Percentiles rank a stretch among this genome's conserved stretches.
Evolutionary conservation across 2,113 vertebrate genomes (phyloP).

Genomic region (Syngnathus typhle): DNA sequence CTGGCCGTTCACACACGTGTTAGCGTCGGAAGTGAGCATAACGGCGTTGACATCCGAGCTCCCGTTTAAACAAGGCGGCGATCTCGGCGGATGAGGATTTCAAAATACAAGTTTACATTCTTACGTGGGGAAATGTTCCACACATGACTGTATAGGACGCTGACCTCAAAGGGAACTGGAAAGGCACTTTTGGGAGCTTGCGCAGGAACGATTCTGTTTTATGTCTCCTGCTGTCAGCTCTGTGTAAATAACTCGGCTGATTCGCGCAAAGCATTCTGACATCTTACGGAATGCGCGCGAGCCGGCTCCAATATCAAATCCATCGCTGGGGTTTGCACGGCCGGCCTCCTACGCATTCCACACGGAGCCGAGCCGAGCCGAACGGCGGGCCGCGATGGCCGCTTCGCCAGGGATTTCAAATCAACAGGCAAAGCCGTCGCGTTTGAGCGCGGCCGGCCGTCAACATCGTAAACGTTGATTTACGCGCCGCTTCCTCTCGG

Average conservation of each 20-base stretch:
- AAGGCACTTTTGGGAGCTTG: slow-evolving; percentile 5
- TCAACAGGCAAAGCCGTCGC: slow-evolving; percentile 31
- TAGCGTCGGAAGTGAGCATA: background rate
- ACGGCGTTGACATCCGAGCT: background rate
- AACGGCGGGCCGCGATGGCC: too few species aligned
- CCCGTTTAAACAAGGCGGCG: slow-evolving; percentile 22
- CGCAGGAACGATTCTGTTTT: slow-evolving; percentile 25
- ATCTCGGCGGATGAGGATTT: slow-evolving; percentile 44
- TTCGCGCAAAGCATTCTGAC: slow-evolving; percentile 1
- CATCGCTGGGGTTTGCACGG: slow-evolving; percentile 38
- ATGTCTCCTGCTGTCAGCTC: slow-evolving; percentile 28
- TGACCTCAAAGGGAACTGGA: slow-evolving; percentile 13
- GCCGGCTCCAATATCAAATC: slow-evolving; percentile 20
- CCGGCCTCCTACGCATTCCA: slow-evolving; percentile 54
- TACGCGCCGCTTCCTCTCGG: slow-evolving; percentile 44
- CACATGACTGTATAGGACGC: slow-evolving; percentile 1
- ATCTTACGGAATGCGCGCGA: slow-evolving; percentile 9
- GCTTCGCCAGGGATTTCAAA: slow-evolving; percentile 10
- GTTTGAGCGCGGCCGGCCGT: slow-evolving; percentile 33
- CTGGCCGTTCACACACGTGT: background rate
- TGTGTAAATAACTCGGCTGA: slow-evolving; percentile 13
- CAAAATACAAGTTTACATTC: slow-evolving; percentile 23
- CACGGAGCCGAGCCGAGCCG: slow-evolving; percentile 1
- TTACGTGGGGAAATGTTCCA: slow-evolving; percentile 4
- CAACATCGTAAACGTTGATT: slow-evolving; percentile 56